phyloP scores from a whole-genome alignment of 2,797 vertebrate species.

The Dermochelys coriacea region DNA sequence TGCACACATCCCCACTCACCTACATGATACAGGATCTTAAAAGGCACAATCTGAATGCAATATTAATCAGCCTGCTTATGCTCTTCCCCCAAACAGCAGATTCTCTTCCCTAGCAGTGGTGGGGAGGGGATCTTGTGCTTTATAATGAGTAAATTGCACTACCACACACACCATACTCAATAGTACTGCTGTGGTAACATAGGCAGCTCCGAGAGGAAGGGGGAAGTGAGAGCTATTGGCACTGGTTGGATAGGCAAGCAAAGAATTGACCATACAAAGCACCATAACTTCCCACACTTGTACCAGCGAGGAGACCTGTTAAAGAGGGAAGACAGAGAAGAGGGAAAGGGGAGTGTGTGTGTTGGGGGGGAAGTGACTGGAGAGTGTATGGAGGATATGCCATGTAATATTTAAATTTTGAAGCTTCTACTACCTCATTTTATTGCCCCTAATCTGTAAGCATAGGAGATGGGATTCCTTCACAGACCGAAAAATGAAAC shows the following conservation, averaged over 20 bases:
- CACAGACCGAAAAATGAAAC: neutral
- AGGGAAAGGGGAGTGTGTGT: neutral
- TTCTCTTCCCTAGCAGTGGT: neutral
- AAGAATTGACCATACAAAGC: neutral
- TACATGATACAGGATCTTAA: neutral
- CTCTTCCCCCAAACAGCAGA: neutral
- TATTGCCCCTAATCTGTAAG: neutral
- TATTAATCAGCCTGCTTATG: neutral
- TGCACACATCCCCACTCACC: neutral
- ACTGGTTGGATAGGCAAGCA: neutral
- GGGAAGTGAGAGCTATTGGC: neutral
- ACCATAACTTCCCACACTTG: rapidly evolving
- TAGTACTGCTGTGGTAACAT: neutral
- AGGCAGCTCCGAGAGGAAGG: neutral
- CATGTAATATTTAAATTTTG: neutral
- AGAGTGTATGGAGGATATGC: rapidly evolving
- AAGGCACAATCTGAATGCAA: neutral
- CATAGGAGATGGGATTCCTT: neutral
- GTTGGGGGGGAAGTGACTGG: neutral
- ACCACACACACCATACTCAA: neutral
- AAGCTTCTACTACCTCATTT: neutral
- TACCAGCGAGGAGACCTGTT: neutral
- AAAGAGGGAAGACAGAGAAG: neutral
- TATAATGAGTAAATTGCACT: neutral
- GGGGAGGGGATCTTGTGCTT: neutral